phyloP scores from a whole-genome alignment of 2,888 invertebrate species.

The Drosophila stalkeri region DNA sequence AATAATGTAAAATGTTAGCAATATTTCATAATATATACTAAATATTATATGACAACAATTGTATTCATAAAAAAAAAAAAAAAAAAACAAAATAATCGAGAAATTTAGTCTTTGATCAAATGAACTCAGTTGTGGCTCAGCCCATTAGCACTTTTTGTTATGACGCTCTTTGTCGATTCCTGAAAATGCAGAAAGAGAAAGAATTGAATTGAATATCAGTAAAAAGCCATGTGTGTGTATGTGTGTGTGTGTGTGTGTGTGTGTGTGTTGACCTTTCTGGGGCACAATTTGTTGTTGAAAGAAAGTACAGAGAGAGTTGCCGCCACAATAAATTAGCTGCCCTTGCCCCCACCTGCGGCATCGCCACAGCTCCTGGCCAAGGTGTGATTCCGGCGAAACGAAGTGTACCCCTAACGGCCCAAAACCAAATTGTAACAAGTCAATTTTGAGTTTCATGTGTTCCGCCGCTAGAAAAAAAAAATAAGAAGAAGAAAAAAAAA shows the following conservation, averaged over 20 bases:
- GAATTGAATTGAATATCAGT: slow-evolving; percentile 6
- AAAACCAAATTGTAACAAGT: slow-evolving; percentile 74
- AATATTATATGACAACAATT: too few species aligned
- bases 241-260: background rate
- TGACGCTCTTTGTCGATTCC: slow-evolving; percentile 36
- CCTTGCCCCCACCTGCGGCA: slow-evolving; percentile 29
- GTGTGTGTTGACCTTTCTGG: slow-evolving; percentile 15
- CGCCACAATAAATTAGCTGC: slow-evolving; percentile 59
- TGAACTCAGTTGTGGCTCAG: background rate
- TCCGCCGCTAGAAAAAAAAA: slow-evolving; percentile 25
- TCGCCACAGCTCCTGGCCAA: slow-evolving; percentile 38
- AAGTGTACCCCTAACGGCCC: slow-evolving; percentile 27
- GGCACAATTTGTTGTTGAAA: slow-evolving; percentile 55
- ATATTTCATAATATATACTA: too few species aligned
- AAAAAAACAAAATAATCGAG: background rate
- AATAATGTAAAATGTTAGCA: too few species aligned
- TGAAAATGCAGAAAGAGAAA: background rate
- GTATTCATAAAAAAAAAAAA: background rate
- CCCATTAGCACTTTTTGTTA: slow-evolving; percentile 46
- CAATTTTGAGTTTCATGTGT: slow-evolving; percentile 65
- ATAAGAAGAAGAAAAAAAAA: background rate
- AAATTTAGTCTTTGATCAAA: background rate
- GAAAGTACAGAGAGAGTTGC: slow-evolving; percentile 53
- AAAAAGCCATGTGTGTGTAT: slow-evolving; percentile 15
- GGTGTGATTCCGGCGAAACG: slow-evolving; percentile 79